phyloP scores from a whole-genome alignment of 2,888 invertebrate genomes.

The Melieria picta region DNA sequence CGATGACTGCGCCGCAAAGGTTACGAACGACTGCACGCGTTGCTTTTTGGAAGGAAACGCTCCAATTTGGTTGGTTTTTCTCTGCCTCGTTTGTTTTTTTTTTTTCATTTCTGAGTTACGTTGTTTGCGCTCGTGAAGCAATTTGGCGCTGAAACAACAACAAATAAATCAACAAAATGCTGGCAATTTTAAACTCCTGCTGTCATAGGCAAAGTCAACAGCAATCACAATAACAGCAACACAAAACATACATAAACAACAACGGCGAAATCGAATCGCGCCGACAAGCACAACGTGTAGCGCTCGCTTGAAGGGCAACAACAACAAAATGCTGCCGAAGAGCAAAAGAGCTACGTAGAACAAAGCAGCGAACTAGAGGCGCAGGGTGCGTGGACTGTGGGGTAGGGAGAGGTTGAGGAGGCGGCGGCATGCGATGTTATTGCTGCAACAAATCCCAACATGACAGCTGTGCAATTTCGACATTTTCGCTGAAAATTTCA shows the following conservation, averaged over 20 bases:
- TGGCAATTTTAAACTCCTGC: conserved; percentile 13
- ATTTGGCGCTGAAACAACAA: conserved; percentile 15
- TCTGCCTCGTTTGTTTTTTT: no score
- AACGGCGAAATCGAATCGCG: neutral
- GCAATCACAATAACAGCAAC: conserved; percentile 14
- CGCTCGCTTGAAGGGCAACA: no score
- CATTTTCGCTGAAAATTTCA: conserved; percentile 29
- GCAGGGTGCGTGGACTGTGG: neutral
- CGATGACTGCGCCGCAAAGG: conserved; percentile 2
- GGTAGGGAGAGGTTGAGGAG: no score
- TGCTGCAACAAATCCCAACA: conserved; percentile 35
- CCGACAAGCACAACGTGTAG: no score
- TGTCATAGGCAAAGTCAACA: neutral
- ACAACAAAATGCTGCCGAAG: neutral
- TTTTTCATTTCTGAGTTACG: conserved; percentile 13
- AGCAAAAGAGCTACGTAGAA: neutral
- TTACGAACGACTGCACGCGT: conserved; percentile 7
- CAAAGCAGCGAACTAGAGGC: neutral
- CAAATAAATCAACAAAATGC: conserved; percentile 24
- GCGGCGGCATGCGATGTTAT: neutral
- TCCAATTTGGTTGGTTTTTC: no score
- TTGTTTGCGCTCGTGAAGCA: conserved; percentile 18
- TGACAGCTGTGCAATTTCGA: conserved; percentile 42
- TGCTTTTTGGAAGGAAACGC: no score
- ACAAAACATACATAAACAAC: conserved; percentile 21